Conservation (phyloP, 2,888 invertebrate genomes). For the Xylota sylvarum region DNA sequence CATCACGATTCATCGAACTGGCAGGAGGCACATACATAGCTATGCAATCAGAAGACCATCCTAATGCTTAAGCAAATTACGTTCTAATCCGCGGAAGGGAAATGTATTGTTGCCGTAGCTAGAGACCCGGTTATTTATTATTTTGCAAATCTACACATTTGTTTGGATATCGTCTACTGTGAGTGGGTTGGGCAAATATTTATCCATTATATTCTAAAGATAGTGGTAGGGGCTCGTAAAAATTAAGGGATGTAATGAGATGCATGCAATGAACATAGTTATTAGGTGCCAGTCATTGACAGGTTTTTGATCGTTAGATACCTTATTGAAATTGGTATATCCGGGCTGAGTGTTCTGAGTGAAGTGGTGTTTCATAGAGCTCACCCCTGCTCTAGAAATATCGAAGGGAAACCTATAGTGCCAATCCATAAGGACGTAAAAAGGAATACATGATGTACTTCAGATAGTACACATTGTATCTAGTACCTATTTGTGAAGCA, state of each 20-base stretch:
- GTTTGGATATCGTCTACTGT: not conserved
- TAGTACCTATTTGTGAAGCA: too few relatives aligned
- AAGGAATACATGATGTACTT: too few relatives aligned
- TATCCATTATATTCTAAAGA: not conserved
- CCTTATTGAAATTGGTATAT: too few relatives aligned
- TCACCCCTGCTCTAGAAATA: too few relatives aligned
- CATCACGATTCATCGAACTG: constrained; percentile 24
- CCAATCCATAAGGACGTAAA: too few relatives aligned
- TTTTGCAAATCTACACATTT: not conserved
- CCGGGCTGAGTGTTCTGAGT: too few relatives aligned
- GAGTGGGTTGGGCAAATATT: constrained; percentile 23
- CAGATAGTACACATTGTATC: too few relatives aligned
- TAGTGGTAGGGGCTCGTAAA: not conserved
- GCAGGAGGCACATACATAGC: constrained; percentile 1
- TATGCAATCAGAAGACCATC: constrained; percentile 8
- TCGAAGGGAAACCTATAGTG: too few relatives aligned
- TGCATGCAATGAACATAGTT: not conserved
- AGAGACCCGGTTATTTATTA: too few relatives aligned
- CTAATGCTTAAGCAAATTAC: not conserved
- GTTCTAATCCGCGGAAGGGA: not conserved
- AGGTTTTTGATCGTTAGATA: too few relatives aligned
- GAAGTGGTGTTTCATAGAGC: too few relatives aligned
- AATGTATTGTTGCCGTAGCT: not conserved
- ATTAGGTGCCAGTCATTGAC: too few relatives aligned
- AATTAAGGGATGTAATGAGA: not conserved